Percentiles rank a stretch among this genome's conserved stretches.
Conservation (phyloP, 2,888 invertebrate species). For the Latrodectus hesperus region DNA sequence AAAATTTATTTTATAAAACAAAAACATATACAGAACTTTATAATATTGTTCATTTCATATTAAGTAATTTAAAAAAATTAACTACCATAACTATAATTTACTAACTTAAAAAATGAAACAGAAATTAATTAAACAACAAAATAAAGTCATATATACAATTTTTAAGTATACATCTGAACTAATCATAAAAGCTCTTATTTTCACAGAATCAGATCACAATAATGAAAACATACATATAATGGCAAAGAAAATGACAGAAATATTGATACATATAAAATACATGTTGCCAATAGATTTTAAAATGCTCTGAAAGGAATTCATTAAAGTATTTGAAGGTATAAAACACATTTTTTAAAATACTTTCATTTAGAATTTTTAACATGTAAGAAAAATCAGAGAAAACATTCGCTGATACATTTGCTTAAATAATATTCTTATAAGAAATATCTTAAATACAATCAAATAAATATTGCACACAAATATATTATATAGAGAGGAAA, state of each 20-base stretch:
- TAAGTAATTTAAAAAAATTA: not conserved
- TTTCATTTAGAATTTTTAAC: not conserved
- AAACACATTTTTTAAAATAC: not conserved
- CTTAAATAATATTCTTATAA: too few relatives aligned
- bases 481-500: too few relatives aligned
- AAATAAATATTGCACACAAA: too few relatives aligned
- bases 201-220: not conserved
- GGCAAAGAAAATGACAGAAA: not conserved
- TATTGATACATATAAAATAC: not conserved
- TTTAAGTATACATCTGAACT: not conserved
- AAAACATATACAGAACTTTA: not conserved
- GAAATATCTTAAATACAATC: too few relatives aligned
- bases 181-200: constrained; percentile 3
- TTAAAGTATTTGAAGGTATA: not conserved
- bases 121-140: not conserved
- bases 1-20: not conserved
- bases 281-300: too few relatives aligned
- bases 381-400: not conserved
- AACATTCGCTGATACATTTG: too few relatives aligned
- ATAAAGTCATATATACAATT: not conserved
- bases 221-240: not conserved
- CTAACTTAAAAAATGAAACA: not conserved
- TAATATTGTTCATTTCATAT: not conserved
- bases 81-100: not conserved
- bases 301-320: not conserved